Evolutionary conservation across 1,140 invertebrate species (phyloP).

Genomic region (Drosophila nikananu): DNA sequence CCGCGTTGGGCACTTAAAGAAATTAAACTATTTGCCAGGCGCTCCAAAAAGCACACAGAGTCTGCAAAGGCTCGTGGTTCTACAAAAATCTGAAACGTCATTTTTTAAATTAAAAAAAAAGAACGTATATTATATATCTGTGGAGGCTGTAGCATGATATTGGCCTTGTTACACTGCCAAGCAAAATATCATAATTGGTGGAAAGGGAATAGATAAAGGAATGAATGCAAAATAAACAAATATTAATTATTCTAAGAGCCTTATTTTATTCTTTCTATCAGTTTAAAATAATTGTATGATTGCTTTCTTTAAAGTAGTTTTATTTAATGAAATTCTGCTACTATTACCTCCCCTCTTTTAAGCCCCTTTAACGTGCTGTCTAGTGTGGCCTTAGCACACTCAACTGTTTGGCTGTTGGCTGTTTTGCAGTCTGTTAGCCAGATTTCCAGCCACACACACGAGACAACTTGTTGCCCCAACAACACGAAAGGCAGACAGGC

Average conservation of each 20-base stretch:
- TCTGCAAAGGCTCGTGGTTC: conserved; percentile 3
- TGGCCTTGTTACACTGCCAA: conserved; percentile 58
- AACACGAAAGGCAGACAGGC: conserved; percentile 24
- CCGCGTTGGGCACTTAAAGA: conserved; percentile 71
- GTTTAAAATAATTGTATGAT: background rate
- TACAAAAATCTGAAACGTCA: conserved; percentile 45
- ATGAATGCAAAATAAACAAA: background rate
- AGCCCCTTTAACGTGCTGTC: conserved; percentile 19
- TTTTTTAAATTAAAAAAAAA: conserved; percentile 70
- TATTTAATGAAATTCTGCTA: background rate
- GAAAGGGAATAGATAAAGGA: too few species aligned
- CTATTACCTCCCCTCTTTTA: background rate
- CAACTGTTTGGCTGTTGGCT: conserved; percentile 37
- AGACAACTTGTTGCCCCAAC: conserved; percentile 69
- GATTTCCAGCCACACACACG: conserved; percentile 53
- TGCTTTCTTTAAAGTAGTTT: too few species aligned
- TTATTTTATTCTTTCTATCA: background rate
- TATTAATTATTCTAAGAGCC: background rate
- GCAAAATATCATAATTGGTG: conserved; percentile 9
- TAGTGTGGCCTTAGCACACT: conserved; percentile 48
- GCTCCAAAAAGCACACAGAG: conserved; percentile 2
- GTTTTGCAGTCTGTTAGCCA: conserved; percentile 56
- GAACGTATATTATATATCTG: background rate
- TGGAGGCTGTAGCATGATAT: conserved; percentile 53
- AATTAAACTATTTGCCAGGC: conserved; percentile 66